These are phyloP conservation scores for Eubasilissa splendida DNA, from an alignment of 2,888 invertebrate genomes.

Conservation along the genomic window DNA sequence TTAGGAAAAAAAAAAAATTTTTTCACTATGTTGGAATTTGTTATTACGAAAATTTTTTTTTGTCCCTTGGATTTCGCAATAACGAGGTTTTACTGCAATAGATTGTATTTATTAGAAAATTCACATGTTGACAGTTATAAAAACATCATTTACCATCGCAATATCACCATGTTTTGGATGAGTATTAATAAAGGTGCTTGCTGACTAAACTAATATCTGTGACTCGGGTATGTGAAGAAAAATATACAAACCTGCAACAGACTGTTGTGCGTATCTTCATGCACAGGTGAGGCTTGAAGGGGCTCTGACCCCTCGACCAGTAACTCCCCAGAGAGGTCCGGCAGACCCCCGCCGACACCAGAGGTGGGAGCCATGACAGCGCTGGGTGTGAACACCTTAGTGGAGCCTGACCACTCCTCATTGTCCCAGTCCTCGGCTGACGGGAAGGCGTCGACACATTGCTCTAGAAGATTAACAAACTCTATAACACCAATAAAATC, in stretches of 20 bases:
- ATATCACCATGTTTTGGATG: too few species aligned
- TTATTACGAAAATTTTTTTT: too few species aligned
- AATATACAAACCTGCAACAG: not conserved
- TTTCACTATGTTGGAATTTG: too few species aligned
- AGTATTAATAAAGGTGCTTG: not conserved
- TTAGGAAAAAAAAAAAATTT: too few species aligned
- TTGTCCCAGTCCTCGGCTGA: slow-evolving; percentile 87
- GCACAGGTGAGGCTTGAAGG: not conserved
- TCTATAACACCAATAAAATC: too few species aligned
- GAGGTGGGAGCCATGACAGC: not conserved
- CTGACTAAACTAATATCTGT: not conserved
- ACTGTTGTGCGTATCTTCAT: not conserved
- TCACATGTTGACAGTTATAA: too few species aligned
- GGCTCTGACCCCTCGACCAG: not conserved
- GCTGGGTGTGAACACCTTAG: slow-evolving; percentile 90
- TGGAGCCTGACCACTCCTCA: slow-evolving; percentile 95
- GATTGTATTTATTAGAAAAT: too few species aligned
- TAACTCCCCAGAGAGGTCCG: not conserved
- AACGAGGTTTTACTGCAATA: too few species aligned
- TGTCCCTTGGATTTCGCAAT: too few species aligned
- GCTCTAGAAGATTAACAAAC: not conserved
- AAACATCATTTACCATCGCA: too few species aligned
- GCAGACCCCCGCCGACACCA: too few species aligned
- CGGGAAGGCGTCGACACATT: slow-evolving; percentile 67
- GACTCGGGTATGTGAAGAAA: not conserved